These are phyloP conservation scores for Heliangelus exortis DNA, from an alignment of 2,797 vertebrate genomes.

Conservation along the genomic window DNA sequence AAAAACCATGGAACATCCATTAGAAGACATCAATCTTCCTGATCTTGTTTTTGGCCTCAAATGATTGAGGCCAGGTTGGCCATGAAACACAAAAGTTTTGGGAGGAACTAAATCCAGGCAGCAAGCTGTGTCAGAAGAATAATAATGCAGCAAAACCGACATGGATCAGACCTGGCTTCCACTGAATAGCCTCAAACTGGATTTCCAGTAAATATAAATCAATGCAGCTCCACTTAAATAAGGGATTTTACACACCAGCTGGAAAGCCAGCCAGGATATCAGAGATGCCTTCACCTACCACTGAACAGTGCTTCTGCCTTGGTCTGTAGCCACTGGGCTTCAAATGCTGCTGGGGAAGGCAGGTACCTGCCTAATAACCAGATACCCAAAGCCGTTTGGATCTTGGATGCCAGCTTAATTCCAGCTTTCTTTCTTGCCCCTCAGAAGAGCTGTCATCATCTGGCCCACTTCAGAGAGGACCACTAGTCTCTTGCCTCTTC, in stretches of 20 bases:
- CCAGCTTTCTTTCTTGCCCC: background rate
- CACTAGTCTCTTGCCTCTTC: background rate
- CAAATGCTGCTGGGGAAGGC: background rate
- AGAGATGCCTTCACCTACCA: background rate
- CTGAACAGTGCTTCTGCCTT: background rate
- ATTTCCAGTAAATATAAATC: conserved; percentile 50
- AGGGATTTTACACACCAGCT: background rate
- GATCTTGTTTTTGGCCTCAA: conserved; percentile 30
- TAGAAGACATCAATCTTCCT: conserved; percentile 15
- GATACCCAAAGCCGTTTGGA: background rate
- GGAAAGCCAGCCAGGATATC: background rate
- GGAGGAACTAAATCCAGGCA: conserved; percentile 21
- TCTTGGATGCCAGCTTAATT: background rate
- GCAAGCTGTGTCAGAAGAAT: background rate
- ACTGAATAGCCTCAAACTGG: background rate
- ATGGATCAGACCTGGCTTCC: background rate
- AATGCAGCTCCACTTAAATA: background rate
- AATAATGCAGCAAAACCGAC: background rate
- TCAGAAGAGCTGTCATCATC: background rate
- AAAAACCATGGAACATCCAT: conserved; percentile 15
- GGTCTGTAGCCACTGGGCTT: accelerated
- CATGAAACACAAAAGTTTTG: conserved; percentile 33
- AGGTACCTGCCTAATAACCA: background rate
- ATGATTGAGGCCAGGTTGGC: background rate
- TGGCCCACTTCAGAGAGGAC: background rate